Percentiles rank a stretch among this genome's conserved stretches.
Conservation (phyloP, 64 coral and sea anemone genomes). For the Montipora cactus region DNA sequence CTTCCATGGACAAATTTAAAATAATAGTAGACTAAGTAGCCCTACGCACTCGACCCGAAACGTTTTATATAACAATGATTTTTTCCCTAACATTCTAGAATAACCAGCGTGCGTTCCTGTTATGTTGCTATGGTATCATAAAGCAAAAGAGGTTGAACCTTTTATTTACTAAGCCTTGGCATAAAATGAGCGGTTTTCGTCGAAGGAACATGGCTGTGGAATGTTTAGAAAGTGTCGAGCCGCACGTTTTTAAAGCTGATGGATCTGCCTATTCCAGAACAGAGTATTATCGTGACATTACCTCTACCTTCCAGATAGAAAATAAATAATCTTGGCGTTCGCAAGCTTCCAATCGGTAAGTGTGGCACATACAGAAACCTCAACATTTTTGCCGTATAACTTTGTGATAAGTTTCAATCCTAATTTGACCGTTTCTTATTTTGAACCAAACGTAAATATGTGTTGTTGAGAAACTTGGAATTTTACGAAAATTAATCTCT, state of each 20-base stretch:
- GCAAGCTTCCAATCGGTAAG: neutral
- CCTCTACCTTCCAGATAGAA: neutral
- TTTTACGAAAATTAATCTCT: too few relatives aligned
- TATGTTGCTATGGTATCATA: conserved; percentile 21
- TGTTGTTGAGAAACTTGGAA: too few relatives aligned
- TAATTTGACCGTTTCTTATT: too few relatives aligned
- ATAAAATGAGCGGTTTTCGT: neutral
- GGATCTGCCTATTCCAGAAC: neutral
- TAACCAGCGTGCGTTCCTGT: neutral
- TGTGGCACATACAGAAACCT: neutral
- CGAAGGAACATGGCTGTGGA: too few relatives aligned
- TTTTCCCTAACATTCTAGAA: neutral
- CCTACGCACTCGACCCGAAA: too few relatives aligned
- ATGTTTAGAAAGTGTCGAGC: too few relatives aligned
- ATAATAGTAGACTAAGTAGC: too few relatives aligned
- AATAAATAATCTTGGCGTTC: neutral
- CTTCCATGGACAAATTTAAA: too few relatives aligned
- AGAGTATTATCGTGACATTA: neutral
- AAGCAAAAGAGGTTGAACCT: neutral
- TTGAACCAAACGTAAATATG: too few relatives aligned
- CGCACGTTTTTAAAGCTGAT: neutral
- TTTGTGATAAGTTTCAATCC: too few relatives aligned
- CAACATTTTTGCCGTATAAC: too few relatives aligned
- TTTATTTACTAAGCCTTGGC: neutral
- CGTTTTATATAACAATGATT: too few relatives aligned